Conservation (phyloP, 1,140 invertebrate species). For the Drosophila miranda region DNA sequence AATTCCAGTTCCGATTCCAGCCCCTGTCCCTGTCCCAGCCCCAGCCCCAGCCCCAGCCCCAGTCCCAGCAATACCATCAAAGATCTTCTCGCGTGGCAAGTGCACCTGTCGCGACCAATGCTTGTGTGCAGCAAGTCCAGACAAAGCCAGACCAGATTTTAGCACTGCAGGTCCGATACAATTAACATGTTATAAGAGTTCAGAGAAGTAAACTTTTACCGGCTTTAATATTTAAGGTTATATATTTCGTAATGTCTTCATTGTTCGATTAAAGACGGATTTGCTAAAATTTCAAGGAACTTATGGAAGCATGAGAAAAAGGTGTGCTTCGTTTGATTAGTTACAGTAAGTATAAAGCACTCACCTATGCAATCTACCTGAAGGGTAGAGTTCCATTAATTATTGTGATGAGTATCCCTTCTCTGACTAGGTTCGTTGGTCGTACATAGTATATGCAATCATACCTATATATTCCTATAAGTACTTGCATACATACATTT, state of each 20-base stretch:
- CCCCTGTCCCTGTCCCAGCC: neutral
- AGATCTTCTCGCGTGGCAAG: conserved; percentile 65
- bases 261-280: too few species aligned
- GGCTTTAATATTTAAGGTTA: neutral
- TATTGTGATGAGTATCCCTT: conserved; percentile 13
- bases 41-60: neutral
- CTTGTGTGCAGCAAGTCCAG: conserved; percentile 39
- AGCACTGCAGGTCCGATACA: neutral
- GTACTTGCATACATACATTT: neutral
- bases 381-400: conserved; percentile 3
- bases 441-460: too few species aligned
- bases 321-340: too few species aligned
- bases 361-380: conserved; percentile 26
- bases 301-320: too few species aligned
- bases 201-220: conserved; percentile 1
- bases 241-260: too few species aligned
- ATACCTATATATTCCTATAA: too few species aligned
- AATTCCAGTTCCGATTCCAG: conserved; percentile 39
- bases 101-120: conserved; percentile 69
- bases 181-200: conserved; percentile 16
- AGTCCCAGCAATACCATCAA: conserved; percentile 8
- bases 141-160: neutral
- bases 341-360: conserved; percentile 10
- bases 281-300: too few species aligned
- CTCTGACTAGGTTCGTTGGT: conserved; percentile 52